phyloP scores from a whole-genome alignment of 2,888 invertebrate genomes.

The Galeruca laticollis region DNA sequence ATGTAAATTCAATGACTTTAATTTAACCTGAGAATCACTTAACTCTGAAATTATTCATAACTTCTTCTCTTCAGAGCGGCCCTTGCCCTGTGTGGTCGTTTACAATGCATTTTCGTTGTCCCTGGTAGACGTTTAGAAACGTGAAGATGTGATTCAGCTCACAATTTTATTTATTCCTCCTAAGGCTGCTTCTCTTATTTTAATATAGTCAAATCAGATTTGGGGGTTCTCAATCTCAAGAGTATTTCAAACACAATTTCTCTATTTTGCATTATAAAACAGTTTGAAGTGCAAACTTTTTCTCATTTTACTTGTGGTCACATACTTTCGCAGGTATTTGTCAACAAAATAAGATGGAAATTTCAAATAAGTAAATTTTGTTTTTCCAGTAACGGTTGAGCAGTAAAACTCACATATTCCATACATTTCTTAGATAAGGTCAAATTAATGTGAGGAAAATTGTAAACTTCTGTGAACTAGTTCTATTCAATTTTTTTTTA shows the following conservation, averaged over 20 bases:
- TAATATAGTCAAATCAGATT: conserved; percentile 4
- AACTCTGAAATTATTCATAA: conserved; percentile 44
- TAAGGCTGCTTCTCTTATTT: background rate
- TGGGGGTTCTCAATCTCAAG: background rate
- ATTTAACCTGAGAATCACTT: conserved; percentile 50
- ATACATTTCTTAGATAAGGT: no score
- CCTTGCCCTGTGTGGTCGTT: conserved; percentile 28
- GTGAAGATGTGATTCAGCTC: conserved; percentile 25
- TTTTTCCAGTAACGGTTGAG: no score
- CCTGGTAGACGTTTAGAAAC: conserved; percentile 12
- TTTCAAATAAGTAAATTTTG: no score
- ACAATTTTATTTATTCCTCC: conserved; percentile 25
- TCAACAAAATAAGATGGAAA: no score
- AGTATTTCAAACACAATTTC: background rate
- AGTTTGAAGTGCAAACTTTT: background rate
- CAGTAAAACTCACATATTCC: no score
- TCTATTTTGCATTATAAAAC: background rate
- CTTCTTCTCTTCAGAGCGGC: conserved; percentile 39
- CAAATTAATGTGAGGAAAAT: no score
- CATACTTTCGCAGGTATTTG: no score
- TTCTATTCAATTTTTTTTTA: no score
- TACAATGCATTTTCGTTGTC: conserved; percentile 29
- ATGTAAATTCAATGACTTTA: conserved; percentile 58
- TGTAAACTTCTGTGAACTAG: no score
- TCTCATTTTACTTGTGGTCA: background rate